phyloP scores from a whole-genome alignment of 2,888 invertebrate genomes.

The Eucera pruinosa region DNA sequence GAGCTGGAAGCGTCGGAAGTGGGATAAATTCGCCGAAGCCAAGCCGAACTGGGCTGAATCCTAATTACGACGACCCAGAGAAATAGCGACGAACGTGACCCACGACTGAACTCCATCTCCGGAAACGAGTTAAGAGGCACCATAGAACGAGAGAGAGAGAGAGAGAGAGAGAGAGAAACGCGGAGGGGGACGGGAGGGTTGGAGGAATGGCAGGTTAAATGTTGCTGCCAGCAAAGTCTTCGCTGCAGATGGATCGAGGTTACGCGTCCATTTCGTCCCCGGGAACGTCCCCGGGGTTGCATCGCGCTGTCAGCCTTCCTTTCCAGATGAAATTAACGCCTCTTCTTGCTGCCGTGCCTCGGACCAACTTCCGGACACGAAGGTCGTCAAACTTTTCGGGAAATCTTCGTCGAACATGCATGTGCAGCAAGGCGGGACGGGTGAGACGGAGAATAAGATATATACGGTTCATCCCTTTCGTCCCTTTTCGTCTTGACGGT shows the following conservation, averaged over 20 bases:
- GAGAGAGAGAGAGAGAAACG: not conserved
- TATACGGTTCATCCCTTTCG: not conserved
- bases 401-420: conserved; percentile 33
- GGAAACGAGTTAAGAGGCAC: conserved; percentile 52
- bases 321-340: conserved; percentile 64
- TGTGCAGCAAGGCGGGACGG: not conserved
- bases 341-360: conserved; percentile 24
- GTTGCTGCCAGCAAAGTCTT: conserved; percentile 55
- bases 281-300: conserved; percentile 51
- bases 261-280: conserved; percentile 56
- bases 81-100: conserved; percentile 69
- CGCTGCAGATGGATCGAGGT: conserved; percentile 45
- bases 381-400: conserved; percentile 55
- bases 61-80: conserved; percentile 71
- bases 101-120: conserved; percentile 52
- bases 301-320: conserved; percentile 52
- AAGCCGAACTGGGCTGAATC: conserved; percentile 65
- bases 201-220: conserved; percentile 57
- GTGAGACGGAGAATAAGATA: not conserved
- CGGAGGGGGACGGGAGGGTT: not conserved
- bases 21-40: conserved; percentile 68
- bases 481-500: not conserved
- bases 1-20: conserved; percentile 53
- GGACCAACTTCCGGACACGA: conserved; percentile 32
- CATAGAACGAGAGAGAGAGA: not conserved